Percentiles rank a stretch among this genome's conserved stretches.
Evolutionary conservation across 2,797 vertebrate genomes (phyloP).

Genomic region (Diceros bicornis): DNA sequence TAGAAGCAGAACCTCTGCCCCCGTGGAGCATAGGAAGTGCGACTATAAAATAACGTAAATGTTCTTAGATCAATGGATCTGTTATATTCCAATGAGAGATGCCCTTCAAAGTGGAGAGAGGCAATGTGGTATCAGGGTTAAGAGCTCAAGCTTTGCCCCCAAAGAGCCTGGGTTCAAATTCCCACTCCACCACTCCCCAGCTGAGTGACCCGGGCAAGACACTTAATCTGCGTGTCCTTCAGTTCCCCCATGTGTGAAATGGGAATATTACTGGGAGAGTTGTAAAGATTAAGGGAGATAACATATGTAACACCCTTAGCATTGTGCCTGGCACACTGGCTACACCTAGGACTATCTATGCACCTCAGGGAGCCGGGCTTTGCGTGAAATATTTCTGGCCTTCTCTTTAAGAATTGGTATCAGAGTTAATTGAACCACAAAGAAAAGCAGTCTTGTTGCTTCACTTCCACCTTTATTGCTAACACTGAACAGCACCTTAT

Average conservation of each 20-base stretch:
- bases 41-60: neutral
- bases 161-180: neutral
- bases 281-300: neutral
- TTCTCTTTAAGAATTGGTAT: neutral
- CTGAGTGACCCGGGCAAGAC: neutral
- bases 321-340: neutral
- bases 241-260: neutral
- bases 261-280: neutral
- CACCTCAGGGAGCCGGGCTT: neutral
- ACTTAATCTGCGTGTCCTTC: neutral
- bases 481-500: neutral
- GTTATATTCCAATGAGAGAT: neutral
- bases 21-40: neutral
- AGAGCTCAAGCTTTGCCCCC: neutral
- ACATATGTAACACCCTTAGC: neutral
- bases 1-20: neutral
- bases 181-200: neutral
- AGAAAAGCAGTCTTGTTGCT: neutral
- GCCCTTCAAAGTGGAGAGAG: neutral
- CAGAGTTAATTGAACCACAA: neutral
- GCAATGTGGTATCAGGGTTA: neutral
- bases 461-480: neutral
- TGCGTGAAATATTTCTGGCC: neutral
- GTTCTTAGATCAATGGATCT: neutral
- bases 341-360: neutral